Evolutionary conservation across 1,140 invertebrate genomes (phyloP), one percentile per base, ranked within the genome.

Genomic region (Probaryconus sp.): DNA sequence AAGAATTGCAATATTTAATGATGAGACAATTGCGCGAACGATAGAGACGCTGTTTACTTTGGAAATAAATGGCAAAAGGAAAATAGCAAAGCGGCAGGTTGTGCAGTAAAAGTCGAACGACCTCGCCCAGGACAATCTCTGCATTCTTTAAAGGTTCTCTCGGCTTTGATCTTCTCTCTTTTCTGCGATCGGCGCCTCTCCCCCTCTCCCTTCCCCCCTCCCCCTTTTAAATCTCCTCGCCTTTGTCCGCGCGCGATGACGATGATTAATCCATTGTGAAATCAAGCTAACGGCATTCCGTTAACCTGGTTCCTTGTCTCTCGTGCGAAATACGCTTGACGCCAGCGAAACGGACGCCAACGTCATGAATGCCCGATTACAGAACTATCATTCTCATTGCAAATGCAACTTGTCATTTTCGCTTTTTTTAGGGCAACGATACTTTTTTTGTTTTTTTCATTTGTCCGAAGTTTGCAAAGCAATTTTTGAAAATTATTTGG

Each of bases 221-320:
- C 26, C 26, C 35, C n/a, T 38, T 5, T 17, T 11, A n/a, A n/a
- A n/a, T 10, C 3, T 16, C 1, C 42, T n/a, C 43, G 26, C 69
- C 31, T 64, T 48, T 60, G 55, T 68, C 58, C 38, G 28, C 42
- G 38, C 48, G 17, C 51, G 65, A 56, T 63, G 56, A 58, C 58
- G 71, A 45, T 69, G 64, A 75, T 75, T 75, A 75, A 69, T 64
- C 64, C 43, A 72, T 78, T 75, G 76, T 68, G 70, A 71, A 78
- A 78, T 73, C 67, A 43, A 68, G 50, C 71, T 75, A 75, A 75
- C 76, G 76, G 70, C 70, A 77, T 72, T 70, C 55, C 42, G 56
- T 68, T 73, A 74, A 77, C 75, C 75, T 58, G 70, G 60, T 77
- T 73, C 60, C 64, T 67, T 37, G 63, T 68, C 43, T 74, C 13